A percentile compares a stretch with the other conserved stretches of the same genome.
These are phyloP conservation scores for Pilophorus perplexus DNA, from an alignment of 2,888 invertebrate genomes.

Conservation along the genomic window DNA sequence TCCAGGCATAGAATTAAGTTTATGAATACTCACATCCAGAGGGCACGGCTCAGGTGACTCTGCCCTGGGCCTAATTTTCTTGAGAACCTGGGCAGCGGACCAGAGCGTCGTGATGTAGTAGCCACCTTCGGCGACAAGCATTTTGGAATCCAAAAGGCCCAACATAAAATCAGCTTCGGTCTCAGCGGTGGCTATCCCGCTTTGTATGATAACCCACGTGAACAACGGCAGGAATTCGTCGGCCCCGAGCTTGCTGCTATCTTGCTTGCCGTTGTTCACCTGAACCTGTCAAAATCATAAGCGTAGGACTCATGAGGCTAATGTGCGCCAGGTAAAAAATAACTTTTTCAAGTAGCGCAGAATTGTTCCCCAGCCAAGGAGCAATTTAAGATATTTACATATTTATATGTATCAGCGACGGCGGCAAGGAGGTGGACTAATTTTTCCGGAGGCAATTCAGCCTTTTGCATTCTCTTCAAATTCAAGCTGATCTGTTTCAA, in stretches of 20 bases:
- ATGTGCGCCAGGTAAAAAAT: too few relatives aligned
- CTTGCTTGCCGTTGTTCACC: conserved; percentile 60
- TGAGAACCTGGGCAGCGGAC: conserved; percentile 86
- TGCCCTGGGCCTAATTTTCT: conserved; percentile 59
- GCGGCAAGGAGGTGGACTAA: conserved; percentile 85
- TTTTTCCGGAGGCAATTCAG: conserved; percentile 90
- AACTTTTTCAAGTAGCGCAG: too few relatives aligned
- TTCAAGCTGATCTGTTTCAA: conserved; percentile 74
- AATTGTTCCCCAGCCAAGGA: too few relatives aligned
- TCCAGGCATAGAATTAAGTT: too few relatives aligned
- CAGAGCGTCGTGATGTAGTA: conserved; percentile 92
- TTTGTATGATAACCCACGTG: conserved; percentile 86
- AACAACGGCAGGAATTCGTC: conserved; percentile 89
- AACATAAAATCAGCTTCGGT: conserved; percentile 96
- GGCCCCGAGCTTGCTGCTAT: conserved; percentile 64
- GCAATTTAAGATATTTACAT: conserved; percentile 52
- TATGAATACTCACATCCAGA: conserved; percentile 54
- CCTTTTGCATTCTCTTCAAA: conserved; percentile 80
- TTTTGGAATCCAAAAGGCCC: conserved; percentile 80
- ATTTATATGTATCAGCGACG: conserved; percentile 83
- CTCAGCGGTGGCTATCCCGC: conserved; percentile 87
- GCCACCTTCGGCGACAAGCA: conserved; percentile 88
- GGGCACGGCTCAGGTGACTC: conserved; percentile 49
- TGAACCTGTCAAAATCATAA: conserved; percentile 60
- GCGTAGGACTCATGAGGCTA: too few relatives aligned